A percentile compares a stretch with the other conserved stretches of the same genome.
Evolutionary conservation across 2,888 invertebrate species (phyloP).

Genomic region (Agriopis marginaria): DNA sequence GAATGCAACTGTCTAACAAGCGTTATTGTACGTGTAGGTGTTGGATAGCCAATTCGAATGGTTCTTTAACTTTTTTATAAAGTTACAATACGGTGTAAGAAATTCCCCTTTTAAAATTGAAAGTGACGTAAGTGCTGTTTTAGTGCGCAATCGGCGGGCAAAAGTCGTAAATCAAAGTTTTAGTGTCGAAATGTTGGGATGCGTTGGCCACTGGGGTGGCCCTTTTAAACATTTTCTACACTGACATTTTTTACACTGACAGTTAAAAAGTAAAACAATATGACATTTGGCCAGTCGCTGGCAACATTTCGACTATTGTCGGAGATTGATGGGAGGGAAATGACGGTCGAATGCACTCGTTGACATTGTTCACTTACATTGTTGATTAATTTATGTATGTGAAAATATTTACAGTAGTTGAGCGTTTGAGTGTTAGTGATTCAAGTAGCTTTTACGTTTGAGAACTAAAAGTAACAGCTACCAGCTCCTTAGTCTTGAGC

Average conservation of each 20-base stretch:
- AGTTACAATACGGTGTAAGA: conserved; percentile 68
- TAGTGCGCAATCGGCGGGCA: conserved; percentile 84
- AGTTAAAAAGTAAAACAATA: conserved; percentile 75
- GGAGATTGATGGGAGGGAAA: conserved; percentile 62
- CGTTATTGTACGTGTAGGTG: background rate
- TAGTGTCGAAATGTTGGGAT: conserved; percentile 86
- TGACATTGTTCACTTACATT: conserved; percentile 57
- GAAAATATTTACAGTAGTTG: conserved; percentile 20
- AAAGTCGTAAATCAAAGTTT: conserved; percentile 85
- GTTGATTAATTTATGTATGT: conserved; percentile 50
- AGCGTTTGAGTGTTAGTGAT: conserved; percentile 1
- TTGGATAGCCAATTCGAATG: background rate
- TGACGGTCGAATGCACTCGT: conserved; percentile 47
- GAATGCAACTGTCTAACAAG: background rate
- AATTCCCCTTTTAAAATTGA: conserved; percentile 81
- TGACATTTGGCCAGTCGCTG: conserved; percentile 73
- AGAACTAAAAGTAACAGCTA: too few relatives aligned
- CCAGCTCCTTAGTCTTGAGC: too few relatives aligned
- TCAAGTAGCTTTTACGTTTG: background rate
- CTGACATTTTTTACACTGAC: conserved; percentile 59
- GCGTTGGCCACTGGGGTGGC: conserved; percentile 85
- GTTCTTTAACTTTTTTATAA: background rate
- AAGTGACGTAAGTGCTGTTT: conserved; percentile 86
- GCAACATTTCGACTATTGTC: conserved; percentile 74
- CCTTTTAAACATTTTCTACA: conserved; percentile 69